Evolutionary conservation across 2,113 vertebrate species (phyloP), one percentile per base, ranked within the genome.

Genomic region (Dasyornis broadbenti): DNA sequence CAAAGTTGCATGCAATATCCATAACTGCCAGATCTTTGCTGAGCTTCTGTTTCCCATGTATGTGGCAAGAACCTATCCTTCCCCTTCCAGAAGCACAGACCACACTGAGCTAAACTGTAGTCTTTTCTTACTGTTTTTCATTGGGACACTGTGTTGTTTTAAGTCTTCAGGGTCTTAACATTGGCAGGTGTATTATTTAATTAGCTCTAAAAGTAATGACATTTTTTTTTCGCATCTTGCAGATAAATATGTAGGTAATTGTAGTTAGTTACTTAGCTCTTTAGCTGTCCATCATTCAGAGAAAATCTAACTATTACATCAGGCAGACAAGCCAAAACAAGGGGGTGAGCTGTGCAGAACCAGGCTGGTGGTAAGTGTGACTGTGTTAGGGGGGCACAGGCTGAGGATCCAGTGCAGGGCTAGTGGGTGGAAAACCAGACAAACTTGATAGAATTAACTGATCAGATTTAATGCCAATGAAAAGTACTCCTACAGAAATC

Each of bases 1-100:
- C 10, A 52, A 30, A 64, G 26, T 33, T 0, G 0, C 35, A 6
- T 42, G 42, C 49, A 7, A 37, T 31, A 78, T 4, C 12, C 7
- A 2, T 54, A 71, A 44, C 0, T 54, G 19, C 19, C 44, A 54
- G 26, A 39, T 72, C 33, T 91, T 71, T 80, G 63, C 33, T 50
- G 35, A 89, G 39, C 33, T 59, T 28, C 7, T 64, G 22, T 65
- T 95, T 60, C 66, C 17, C 17, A 4, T 9, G 11, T n/a, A 18
- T 13, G 5, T 56, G 23, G 28, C n/a, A 37, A 70, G 47, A 70
- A 57, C 45, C 39, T 50, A 2, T 33, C 44, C 69, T 71, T 88
- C 33, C 3, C 22, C 31, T 53, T 88, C 10, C 70, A 85, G 57
- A 64, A 88, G 26, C 13, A 53, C 27, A 85, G 65, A 70, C 7